These are phyloP conservation scores for Phyllotis vaccarum DNA, from an alignment of 2,797 vertebrate genomes.

Conservation along the genomic window DNA sequence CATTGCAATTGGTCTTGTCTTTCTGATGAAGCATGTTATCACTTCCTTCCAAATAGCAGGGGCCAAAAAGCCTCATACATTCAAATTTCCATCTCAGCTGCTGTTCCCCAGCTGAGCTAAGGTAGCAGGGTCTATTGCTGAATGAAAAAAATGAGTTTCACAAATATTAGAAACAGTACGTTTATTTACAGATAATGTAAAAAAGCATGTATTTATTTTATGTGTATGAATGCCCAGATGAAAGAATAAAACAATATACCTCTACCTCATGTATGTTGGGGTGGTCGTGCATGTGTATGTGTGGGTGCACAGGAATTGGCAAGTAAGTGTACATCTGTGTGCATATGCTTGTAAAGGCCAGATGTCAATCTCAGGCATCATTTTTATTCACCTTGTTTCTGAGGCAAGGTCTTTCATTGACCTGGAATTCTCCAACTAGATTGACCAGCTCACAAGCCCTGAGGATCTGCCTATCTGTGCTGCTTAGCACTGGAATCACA, in stretches of 20 bases:
- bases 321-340: not conserved
- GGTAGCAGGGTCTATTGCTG: not conserved
- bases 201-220: not conserved
- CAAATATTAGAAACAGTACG: not conserved
- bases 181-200: not conserved
- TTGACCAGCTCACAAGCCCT: not conserved
- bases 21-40: not conserved
- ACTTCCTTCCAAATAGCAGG: not conserved
- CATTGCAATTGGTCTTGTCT: not conserved
- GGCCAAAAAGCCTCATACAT: not conserved
- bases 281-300: not conserved
- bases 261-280: not conserved
- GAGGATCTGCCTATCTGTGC: not conserved
- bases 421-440: not conserved
- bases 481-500: not conserved
- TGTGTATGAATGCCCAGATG: conserved; percentile 5
- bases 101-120: conserved; percentile 61
- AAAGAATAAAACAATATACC: not conserved
- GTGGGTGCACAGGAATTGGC: not conserved
- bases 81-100: not conserved
- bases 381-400: not conserved
- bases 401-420: not conserved
- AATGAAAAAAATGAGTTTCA: not conserved
- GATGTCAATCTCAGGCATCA: not conserved
- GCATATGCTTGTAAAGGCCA: not conserved